These are phyloP conservation scores for Boloria euphrosyne DNA, from an alignment of 2,888 invertebrate species.

Conservation along the genomic window DNA sequence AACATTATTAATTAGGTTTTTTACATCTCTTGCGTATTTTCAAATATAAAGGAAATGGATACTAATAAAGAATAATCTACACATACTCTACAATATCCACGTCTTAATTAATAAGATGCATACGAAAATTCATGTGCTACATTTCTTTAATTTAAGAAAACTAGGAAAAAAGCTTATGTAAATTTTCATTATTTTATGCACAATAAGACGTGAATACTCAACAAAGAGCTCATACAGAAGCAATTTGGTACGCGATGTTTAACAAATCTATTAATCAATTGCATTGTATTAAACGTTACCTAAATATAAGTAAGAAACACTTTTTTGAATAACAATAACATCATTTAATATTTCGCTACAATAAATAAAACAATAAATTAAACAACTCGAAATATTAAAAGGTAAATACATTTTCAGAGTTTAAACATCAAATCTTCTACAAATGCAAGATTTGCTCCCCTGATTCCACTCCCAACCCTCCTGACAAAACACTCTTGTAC, in stretches of 20 bases:
- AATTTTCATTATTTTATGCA: too few species aligned
- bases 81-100: slow-evolving; percentile 31
- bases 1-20: slow-evolving; percentile 50
- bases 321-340: slow-evolving; percentile 4
- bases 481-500: slow-evolving; percentile 1
- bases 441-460: background rate
- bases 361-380: slow-evolving; percentile 20
- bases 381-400: slow-evolving; percentile 13
- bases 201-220: slow-evolving; percentile 3
- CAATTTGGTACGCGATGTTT: background rate
- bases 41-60: slow-evolving; percentile 24
- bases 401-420: background rate
- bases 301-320: background rate
- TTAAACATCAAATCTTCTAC: slow-evolving; percentile 5
- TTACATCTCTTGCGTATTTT: slow-evolving; percentile 39
- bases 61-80: too few species aligned
- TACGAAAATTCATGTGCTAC: background rate
- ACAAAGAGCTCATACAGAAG: background rate
- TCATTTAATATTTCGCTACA: slow-evolving; percentile 14
- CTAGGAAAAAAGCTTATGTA: too few species aligned
- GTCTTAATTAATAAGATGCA: slow-evolving; percentile 35
- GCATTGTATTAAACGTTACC: background rate
- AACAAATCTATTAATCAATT: background rate
- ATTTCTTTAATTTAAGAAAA: too few species aligned
- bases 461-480: background rate